These are phyloP conservation scores for Dromius quadrimaculatus DNA, from an alignment of 2,888 invertebrate genomes.

Conservation along the genomic window DNA sequence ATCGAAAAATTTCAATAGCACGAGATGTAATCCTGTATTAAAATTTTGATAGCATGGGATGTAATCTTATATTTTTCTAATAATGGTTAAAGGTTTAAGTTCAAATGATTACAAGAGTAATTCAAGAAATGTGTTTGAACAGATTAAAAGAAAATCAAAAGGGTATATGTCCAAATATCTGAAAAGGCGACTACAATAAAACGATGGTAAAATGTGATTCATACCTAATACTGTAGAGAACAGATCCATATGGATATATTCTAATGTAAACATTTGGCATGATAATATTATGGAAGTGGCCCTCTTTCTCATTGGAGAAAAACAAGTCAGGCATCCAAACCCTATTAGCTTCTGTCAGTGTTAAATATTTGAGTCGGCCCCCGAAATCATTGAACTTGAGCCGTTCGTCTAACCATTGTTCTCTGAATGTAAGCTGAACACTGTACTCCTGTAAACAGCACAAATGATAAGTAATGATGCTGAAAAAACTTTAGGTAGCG, in stretches of 20 bases:
- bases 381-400: slow-evolving; percentile 89
- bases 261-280: slow-evolving; percentile 98
- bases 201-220: slow-evolving; percentile 50
- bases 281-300: slow-evolving; percentile 97
- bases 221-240: slow-evolving; percentile 93
- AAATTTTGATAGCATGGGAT: too few species aligned
- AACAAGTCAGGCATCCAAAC: slow-evolving; percentile 99
- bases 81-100: too few species aligned
- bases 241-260: slow-evolving; percentile 94
- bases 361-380: slow-evolving; percentile 90
- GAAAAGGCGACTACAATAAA: neutral
- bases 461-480: slow-evolving; percentile 4
- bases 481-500: neutral
- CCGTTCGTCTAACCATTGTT: slow-evolving; percentile 96
- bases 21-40: too few species aligned
- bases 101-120: too few species aligned
- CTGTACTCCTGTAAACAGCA: slow-evolving; percentile 89
- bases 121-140: too few species aligned
- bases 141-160: too few species aligned
- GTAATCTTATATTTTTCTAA: too few species aligned
- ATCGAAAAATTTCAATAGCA: too few species aligned
- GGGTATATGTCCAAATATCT: too few species aligned
- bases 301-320: slow-evolving; percentile 98
- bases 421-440: slow-evolving; percentile 96
- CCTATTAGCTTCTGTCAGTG: slow-evolving; percentile 92